phyloP scores from a whole-genome alignment of 2,797 vertebrate species.

The Peromyscus melanophrys region DNA sequence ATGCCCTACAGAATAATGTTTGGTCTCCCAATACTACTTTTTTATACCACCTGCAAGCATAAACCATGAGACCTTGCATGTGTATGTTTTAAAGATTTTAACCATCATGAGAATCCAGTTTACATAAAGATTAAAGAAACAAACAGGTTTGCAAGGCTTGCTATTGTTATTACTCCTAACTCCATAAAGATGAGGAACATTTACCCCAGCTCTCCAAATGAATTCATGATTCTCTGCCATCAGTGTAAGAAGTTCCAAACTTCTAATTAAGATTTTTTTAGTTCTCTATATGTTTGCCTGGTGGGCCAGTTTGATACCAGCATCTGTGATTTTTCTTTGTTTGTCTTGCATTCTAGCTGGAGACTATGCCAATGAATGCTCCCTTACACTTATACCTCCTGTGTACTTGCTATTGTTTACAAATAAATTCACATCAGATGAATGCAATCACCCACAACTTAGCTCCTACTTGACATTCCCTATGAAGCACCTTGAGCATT shows the following conservation, averaged over 20 bases:
- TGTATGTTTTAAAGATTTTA: conserved; percentile 21
- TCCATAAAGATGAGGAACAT: neutral
- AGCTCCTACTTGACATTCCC: neutral
- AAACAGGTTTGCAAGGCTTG: neutral
- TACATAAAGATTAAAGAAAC: neutral
- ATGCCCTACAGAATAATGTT: neutral
- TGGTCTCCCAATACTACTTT: neutral
- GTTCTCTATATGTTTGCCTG: too few relatives aligned
- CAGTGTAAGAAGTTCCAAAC: neutral
- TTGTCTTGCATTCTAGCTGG: neutral
- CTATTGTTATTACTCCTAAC: neutral
- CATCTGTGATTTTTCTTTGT: neutral
- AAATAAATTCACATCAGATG: neutral
- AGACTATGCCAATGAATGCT: fast-evolving
- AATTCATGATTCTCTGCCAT: neutral
- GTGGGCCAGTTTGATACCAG: neutral
- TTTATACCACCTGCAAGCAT: neutral
- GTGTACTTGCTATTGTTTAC: neutral
- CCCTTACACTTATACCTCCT: neutral
- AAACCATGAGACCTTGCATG: neutral
- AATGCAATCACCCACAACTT: neutral
- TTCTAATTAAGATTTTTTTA: neutral
- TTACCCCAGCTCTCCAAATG: neutral
- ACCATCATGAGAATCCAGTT: conserved; percentile 1
- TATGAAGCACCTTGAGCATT: neutral